Base-by-base conservation (phyloP, 92 coral and sea anemone species). In the Paramuricea clavata region DNA sequence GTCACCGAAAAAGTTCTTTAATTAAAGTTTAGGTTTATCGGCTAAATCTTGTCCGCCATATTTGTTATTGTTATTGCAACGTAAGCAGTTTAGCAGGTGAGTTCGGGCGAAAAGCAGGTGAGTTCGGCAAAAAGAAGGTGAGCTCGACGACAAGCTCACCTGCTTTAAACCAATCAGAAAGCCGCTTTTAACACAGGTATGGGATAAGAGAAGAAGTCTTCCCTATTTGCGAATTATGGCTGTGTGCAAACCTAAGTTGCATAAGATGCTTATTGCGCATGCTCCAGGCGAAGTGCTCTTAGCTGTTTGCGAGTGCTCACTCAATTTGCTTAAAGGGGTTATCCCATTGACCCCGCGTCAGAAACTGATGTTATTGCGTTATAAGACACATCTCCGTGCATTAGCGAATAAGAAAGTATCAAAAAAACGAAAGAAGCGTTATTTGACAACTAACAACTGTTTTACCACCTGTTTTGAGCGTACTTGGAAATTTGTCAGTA, bases 351-450 rank as follows among this genome's bases (percentile, higher is more conserved):
- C 17, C 3, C 17, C 52, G 16, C 9, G 12, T 47, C 52, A 85
- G 83, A 85, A 75, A 62, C 31, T 2, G 0, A 0, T 36, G 27
- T 70, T 85, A 0, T 50, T 70, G 19, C 64, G 82, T 19, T 85
- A 41, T 69, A 85, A 23, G 73, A 85, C 47, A 73, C 83, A 74
- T 6, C 71, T 85, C 73, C 41, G 82, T 22, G 16, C 62, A 12
- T 64, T 87, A n/a, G 87, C 87, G 17, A 64, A 81, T 59, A 87
- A 81, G 76, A 76, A 78, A 3, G 87, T 87, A 30, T 82, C 91
- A 8, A 39, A 71, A 23, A 36, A 26, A 71, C 67, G 52, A 35
- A 87, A 87, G 82, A 87, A 87, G 64, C 71, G 31, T 11, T 79
- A 56, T 36, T 52, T 87, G 34, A 59, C 81, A 12, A 81, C 71